A percentile compares a stretch with the other conserved stretches of the same genome.
Conservation (phyloP, 2,888 invertebrate species). For the Patella ulyssiponensis region DNA sequence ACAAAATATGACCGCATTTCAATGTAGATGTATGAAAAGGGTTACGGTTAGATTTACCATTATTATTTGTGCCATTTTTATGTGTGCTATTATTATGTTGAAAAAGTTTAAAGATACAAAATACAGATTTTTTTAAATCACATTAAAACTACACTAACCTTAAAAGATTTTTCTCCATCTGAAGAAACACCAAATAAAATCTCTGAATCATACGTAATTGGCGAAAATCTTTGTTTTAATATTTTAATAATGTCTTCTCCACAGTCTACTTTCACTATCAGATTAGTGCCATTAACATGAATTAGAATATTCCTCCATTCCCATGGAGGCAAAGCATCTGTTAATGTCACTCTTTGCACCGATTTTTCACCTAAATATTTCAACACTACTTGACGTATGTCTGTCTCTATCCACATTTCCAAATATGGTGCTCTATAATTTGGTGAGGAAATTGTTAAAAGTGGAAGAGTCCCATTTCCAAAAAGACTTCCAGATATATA, state of each 20-base stretch:
- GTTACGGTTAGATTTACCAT: too few species aligned
- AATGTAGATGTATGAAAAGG: too few species aligned
- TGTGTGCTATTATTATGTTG: too few species aligned
- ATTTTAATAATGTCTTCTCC: constrained; percentile 32
- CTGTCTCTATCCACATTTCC: constrained; percentile 52
- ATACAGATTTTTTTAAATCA: constrained; percentile 2
- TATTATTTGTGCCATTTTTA: too few species aligned
- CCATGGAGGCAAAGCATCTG: constrained; percentile 42
- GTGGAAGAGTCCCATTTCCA: constrained; percentile 31
- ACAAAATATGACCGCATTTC: too few species aligned
- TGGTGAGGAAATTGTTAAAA: constrained; percentile 50
- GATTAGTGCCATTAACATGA: constrained; percentile 44
- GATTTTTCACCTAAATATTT: constrained; percentile 59
- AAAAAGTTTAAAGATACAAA: not conserved
- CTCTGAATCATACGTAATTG: constrained; percentile 44
- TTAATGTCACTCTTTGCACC: constrained; percentile 51
- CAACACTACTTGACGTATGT: constrained; percentile 46
- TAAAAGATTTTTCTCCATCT: constrained; percentile 37
- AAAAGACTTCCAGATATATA: constrained; percentile 38
- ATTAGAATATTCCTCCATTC: constrained; percentile 49
- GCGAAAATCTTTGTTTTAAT: constrained; percentile 46
- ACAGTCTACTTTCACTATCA: constrained; percentile 52
- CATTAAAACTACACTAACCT: constrained; percentile 39
- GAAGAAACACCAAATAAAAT: constrained; percentile 44
- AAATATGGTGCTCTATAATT: constrained; percentile 51